Evolutionary conservation across 2,113 vertebrate genomes (phyloP).

Genomic region (Cyanoramphus novaezelandiae): DNA sequence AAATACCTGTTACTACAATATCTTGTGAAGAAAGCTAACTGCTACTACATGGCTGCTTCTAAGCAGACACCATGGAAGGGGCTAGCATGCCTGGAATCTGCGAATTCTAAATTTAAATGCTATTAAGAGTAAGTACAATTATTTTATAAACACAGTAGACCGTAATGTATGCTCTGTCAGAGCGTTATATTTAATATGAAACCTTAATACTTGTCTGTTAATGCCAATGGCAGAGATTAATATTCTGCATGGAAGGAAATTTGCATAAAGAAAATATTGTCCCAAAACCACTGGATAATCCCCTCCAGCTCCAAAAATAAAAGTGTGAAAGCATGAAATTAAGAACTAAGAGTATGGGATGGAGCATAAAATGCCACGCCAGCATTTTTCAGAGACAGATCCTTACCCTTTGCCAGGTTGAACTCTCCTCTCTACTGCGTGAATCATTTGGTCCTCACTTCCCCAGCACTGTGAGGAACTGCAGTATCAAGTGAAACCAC

Average conservation of each 20-base stretch:
- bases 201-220: conserved; percentile 1
- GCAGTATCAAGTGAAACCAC: background rate
- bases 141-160: background rate
- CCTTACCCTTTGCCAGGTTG: background rate
- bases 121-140: background rate
- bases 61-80: background rate
- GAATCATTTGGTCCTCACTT: background rate
- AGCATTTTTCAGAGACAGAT: background rate
- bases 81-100: background rate
- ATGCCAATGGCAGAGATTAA: background rate
- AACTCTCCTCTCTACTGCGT: background rate
- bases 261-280: conserved; percentile 41
- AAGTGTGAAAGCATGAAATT: background rate
- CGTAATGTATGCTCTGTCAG: background rate
- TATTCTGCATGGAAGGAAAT: background rate
- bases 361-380: background rate
- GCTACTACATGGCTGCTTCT: background rate
- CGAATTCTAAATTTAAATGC: background rate
- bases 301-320: background rate
- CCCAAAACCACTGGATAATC: background rate
- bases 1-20: background rate
- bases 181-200: conserved; percentile 1
- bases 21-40: background rate
- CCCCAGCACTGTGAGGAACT: background rate
- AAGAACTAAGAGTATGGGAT: background rate